These are phyloP conservation scores for Siniperca obscura DNA, from an alignment of 2,797 vertebrate genomes.

Conservation along the genomic window DNA sequence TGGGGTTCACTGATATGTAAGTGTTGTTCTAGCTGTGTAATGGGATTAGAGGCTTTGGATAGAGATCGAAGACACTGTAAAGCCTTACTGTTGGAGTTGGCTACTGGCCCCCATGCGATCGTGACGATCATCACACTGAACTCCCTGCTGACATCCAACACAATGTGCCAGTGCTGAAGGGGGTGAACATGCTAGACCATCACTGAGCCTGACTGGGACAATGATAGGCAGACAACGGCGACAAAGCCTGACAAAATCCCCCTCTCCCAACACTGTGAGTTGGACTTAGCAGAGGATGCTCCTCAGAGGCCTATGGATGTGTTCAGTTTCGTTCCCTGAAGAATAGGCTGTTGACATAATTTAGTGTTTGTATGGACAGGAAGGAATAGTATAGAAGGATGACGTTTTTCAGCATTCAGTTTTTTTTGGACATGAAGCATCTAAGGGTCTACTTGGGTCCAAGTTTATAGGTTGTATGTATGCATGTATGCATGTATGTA, in stretches of 20 bases:
- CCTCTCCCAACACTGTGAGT: conserved; percentile 35
- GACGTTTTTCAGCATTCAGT: not conserved
- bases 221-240: conserved; percentile 57
- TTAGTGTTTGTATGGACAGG: conserved; percentile 4
- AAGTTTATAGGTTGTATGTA: not conserved
- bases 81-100: conserved; percentile 39
- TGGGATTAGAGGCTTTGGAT: conserved; percentile 56
- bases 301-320: conserved; percentile 10
- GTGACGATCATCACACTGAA: conserved; percentile 12
- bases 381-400: not conserved
- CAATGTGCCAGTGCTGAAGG: conserved; percentile 40
- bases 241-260: conserved; percentile 57
- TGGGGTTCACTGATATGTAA: conserved; percentile 41
- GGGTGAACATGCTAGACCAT: conserved; percentile 47
- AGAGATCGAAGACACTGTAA: conserved; percentile 43
- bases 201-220: conserved; percentile 45
- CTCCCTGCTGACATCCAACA: conserved; percentile 48
- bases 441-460: not conserved
- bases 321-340: conserved; percentile 21
- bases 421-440: conserved; percentile 1
- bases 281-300: conserved; percentile 22
- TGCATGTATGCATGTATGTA: not conserved
- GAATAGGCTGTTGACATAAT: conserved; percentile 6
- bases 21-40: conserved; percentile 53
- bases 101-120: conserved; percentile 12